phyloP scores from a whole-genome alignment of 2,888 invertebrate species.

The Carcina quercana region DNA sequence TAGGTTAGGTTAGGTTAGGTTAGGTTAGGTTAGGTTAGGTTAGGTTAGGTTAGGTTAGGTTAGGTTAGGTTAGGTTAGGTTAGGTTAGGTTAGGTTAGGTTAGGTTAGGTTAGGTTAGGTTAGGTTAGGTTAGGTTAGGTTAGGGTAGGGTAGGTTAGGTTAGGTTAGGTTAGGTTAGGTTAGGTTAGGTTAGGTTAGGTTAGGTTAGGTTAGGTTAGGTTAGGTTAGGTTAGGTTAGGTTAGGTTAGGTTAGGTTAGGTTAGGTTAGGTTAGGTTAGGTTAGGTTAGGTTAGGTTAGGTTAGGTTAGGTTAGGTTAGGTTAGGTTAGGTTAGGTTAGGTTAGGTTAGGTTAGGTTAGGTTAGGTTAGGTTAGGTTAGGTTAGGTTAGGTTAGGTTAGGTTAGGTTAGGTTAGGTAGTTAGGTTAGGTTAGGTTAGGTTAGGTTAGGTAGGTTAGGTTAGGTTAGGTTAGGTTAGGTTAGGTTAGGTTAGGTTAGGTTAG shows the following conservation, averaged over 20 bases:
- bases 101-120: slow-evolving; percentile 11
- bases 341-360: slow-evolving; percentile 16
- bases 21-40: slow-evolving; percentile 11
- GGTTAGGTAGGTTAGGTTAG: slow-evolving; percentile 9
- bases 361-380: slow-evolving; percentile 12
- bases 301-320: slow-evolving; percentile 21
- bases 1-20: slow-evolving; percentile 12
- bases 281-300: slow-evolving; percentile 21
- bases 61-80: slow-evolving; percentile 11
- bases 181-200: slow-evolving; percentile 17
- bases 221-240: slow-evolving; percentile 20
- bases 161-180: slow-evolving; percentile 12
- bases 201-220: slow-evolving; percentile 22
- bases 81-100: slow-evolving; percentile 11
- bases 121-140: slow-evolving; percentile 12
- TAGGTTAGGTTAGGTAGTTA: slow-evolving; percentile 10
- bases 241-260: slow-evolving; percentile 19
- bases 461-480: slow-evolving; percentile 9
- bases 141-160: slow-evolving; percentile 12
- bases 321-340: slow-evolving; percentile 21
- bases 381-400: slow-evolving; percentile 12
- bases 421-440: slow-evolving; percentile 10
- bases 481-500: slow-evolving; percentile 11
- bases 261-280: slow-evolving; percentile 21
- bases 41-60: slow-evolving; percentile 12